Base-by-base conservation (phyloP, 1,140 invertebrate species). In the Ladona fulva region DNA sequence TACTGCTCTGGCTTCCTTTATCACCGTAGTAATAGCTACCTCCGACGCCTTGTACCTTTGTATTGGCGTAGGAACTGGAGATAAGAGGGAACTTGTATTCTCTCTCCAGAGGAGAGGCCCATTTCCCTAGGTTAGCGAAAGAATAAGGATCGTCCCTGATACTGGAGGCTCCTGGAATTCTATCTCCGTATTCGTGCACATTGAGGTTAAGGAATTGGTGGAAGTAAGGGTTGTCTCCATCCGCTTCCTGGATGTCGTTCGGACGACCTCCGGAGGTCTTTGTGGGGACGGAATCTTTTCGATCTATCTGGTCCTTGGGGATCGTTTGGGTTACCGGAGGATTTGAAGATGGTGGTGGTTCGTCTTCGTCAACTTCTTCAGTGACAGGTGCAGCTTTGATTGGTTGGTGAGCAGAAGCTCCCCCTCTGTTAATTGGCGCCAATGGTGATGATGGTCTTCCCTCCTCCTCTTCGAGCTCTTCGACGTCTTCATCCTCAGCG, bases 1-100 rank as follows among this genome's bases (percentile, higher is more conserved):
- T 12, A 88, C 85, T 73, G 88, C 90, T 77, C 19, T 76, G 12
- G 75, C 76, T 24, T 74, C 59, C 19, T 10, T 77, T 29, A 52
- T 52, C 12, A 76, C 80, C 74, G 76, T 78, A 24, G 82, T 6
- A 66, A 66, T 66, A 66, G n/a, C n/a, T 66, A 6, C 52, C 52
- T 19, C 52, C 52, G 16, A 66, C 52, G 0, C 91, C 91, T 82
- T 92, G 91, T 37, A 92, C 88, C 83, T 92, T 92, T 0, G 90
- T 89, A 80, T 92, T 92, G 0, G 91, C 91, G 80, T 92, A 92
- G 1, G 90, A 91, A 79, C 87, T 91, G 1, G 91, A 92, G 42
- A 92, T 91, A 25, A 92, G 80, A 0, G 91, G 91, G 81, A 90
- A 92, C 77, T 86, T 87, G n/a, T 85, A 66, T 66, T 66, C 52